phyloP scores from a whole-genome alignment of 2,888 invertebrate species.

The Aspidiotus destructor region DNA sequence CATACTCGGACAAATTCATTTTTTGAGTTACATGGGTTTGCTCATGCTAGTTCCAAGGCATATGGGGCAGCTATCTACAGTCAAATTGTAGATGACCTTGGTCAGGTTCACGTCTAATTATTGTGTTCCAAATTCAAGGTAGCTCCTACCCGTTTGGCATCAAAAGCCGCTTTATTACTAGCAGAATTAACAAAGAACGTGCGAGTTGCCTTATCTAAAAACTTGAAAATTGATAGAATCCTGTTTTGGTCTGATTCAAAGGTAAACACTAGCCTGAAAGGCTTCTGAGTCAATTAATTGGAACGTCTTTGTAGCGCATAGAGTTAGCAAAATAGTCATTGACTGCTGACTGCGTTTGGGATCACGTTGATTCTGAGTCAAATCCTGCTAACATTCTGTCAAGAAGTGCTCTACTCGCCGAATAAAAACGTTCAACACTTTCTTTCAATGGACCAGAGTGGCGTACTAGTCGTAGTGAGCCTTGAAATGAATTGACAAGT shows the following conservation, averaged over 20 bases:
- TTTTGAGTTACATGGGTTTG: conserved; percentile 36
- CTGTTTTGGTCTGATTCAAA: conserved; percentile 37
- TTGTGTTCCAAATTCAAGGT: conserved; percentile 39
- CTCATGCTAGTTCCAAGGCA: conserved; percentile 36
- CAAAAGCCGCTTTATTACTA: conserved; percentile 37
- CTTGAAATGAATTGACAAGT: no score
- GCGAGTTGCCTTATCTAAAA: conserved; percentile 11
- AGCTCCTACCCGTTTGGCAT: conserved; percentile 38
- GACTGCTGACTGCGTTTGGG: conserved; percentile 25
- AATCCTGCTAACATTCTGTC: conserved; percentile 28
- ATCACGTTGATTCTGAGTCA: conserved; percentile 1
- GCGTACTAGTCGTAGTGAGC: neutral
- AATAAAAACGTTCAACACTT: neutral
- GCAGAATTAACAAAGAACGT: conserved; percentile 32
- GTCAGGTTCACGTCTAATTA: conserved; percentile 25
- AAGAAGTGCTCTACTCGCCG: conserved; percentile 4
- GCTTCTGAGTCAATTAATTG: conserved; percentile 33
- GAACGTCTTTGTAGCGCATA: conserved; percentile 37
- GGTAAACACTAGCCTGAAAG: conserved; percentile 38
- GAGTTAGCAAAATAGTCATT: conserved; percentile 36
- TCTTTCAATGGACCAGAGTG: neutral
- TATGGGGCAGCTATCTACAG: conserved; percentile 37
- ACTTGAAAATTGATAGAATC: conserved; percentile 7
- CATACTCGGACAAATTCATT: no score
- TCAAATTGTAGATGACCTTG: conserved; percentile 13